phyloP scores from a whole-genome alignment of 2,888 invertebrate species.

The Galeruca laticollis region DNA sequence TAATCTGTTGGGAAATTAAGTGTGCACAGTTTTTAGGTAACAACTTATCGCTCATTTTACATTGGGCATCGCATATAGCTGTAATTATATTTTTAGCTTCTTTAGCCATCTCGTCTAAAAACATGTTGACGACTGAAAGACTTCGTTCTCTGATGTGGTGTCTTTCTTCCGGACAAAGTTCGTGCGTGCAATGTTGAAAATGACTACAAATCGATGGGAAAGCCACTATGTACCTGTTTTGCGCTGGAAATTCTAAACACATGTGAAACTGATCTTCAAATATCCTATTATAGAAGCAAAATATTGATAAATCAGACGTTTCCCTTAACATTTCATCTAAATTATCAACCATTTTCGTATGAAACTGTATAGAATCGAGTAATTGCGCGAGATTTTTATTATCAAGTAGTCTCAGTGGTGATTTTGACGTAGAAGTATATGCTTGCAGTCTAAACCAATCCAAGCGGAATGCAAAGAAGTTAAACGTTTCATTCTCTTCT shows the following conservation, averaged over 20 bases:
- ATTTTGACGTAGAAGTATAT: constrained; percentile 88
- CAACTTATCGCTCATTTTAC: constrained; percentile 94
- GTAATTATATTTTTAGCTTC: constrained; percentile 99
- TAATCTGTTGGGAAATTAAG: constrained; percentile 87
- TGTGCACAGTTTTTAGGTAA: constrained; percentile 96
- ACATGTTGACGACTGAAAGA: constrained; percentile 95
- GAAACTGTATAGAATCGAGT: constrained; percentile 96
- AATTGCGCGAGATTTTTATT: constrained; percentile 89
- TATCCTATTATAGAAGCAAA: constrained; percentile 97
- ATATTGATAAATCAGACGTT: constrained; percentile 96
- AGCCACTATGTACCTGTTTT: constrained; percentile 96
- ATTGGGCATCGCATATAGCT: constrained; percentile 98
- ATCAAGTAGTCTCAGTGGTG: constrained; percentile 82
- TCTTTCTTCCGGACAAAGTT: constrained; percentile 97
- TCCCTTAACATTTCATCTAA: constrained; percentile 97
- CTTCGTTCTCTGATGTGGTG: constrained; percentile 96
- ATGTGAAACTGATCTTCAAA: constrained; percentile 99
- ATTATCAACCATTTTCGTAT: constrained; percentile 98
- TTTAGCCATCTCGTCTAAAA: constrained; percentile 98
- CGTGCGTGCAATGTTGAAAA: constrained; percentile 97
- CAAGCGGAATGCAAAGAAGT: constrained; percentile 90
- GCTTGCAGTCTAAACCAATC: constrained; percentile 99
- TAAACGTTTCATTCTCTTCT: constrained; percentile 95
- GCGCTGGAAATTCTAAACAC: constrained; percentile 98
- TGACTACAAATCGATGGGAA: constrained; percentile 98